These are phyloP conservation scores for Ammodytes marinus DNA, from an alignment of 2,113 vertebrate genomes.

Conservation along the genomic window DNA sequence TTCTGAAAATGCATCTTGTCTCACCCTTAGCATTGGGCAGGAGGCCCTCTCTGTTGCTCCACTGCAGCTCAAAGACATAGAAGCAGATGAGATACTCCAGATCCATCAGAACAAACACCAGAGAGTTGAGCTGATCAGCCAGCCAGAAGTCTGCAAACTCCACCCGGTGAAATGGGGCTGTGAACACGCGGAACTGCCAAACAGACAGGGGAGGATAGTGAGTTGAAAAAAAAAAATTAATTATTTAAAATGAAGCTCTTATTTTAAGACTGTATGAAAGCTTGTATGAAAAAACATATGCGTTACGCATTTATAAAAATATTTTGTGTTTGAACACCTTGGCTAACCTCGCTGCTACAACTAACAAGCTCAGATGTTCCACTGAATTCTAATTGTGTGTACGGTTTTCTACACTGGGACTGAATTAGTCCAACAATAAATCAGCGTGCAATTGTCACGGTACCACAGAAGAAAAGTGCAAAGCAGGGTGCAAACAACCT, in stretches of 20 bases:
- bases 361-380: neutral
- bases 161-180: slow-evolving; percentile 97
- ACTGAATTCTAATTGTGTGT: neutral
- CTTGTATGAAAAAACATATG: neutral
- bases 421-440: slow-evolving; percentile 34
- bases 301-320: neutral
- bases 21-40: slow-evolving; percentile 82
- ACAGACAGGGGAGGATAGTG: neutral
- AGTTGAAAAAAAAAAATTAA: neutral
- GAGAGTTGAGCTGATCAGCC: slow-evolving; percentile 98
- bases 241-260: neutral
- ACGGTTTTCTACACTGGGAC: neutral
- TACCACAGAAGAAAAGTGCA: neutral
- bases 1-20: neutral
- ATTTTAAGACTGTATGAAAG: neutral
- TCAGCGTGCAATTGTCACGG: slow-evolving; percentile 26
- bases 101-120: slow-evolving; percentile 95
- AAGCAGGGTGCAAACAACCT: slow-evolving; percentile 18
- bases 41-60: slow-evolving; percentile 88
- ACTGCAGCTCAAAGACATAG: slow-evolving; percentile 97
- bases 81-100: slow-evolving; percentile 99
- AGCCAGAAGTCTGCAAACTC: slow-evolving; percentile 99
- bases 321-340: neutral
- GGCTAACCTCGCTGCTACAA: slow-evolving; percentile 14
- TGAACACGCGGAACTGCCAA: slow-evolving; percentile 95